Percentiles rank a stretch among this genome's conserved stretches.
Conservation (phyloP, 2,113 vertebrate species). For the Poecile atricapillus region DNA sequence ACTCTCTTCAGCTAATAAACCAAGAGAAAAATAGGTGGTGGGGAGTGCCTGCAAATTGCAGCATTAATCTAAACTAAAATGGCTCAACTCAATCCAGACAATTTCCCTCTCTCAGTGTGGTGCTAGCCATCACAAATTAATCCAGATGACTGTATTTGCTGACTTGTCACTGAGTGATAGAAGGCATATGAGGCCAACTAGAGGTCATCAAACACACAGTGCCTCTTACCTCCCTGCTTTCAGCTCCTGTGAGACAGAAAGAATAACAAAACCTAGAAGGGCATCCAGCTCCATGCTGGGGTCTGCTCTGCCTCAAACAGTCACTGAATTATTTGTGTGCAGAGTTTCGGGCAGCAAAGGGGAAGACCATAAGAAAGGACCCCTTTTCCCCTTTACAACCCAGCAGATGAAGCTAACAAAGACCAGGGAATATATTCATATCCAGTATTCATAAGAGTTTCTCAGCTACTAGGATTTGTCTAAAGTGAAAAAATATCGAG, state of each 20-base stretch:
- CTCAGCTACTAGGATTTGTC: neutral
- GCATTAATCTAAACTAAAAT: neutral
- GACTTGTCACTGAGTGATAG: slow-evolving; percentile 9
- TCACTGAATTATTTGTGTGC: neutral
- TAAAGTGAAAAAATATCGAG: neutral
- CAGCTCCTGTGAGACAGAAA: neutral
- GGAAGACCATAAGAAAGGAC: neutral
- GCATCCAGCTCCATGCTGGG: neutral
- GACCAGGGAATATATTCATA: neutral
- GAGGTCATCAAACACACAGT: neutral
- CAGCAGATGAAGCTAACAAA: neutral
- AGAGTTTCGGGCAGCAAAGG: neutral
- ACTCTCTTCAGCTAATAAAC: neutral
- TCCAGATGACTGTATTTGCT: neutral
- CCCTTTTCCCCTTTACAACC: neutral
- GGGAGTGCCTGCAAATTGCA: neutral
- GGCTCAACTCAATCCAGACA: neutral
- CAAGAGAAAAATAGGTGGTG: neutral
- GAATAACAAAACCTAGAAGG: neutral
- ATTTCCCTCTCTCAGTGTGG: neutral
- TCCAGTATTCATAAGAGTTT: neutral
- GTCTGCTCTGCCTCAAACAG: neutral
- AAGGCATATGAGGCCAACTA: slow-evolving; percentile 41
- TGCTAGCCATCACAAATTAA: neutral
- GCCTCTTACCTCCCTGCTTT: slow-evolving; percentile 1